Evolutionary conservation across 2,888 invertebrate genomes (phyloP), one percentile per base, ranked within the genome.

Genomic region (Leistus spinibarbis): DNA sequence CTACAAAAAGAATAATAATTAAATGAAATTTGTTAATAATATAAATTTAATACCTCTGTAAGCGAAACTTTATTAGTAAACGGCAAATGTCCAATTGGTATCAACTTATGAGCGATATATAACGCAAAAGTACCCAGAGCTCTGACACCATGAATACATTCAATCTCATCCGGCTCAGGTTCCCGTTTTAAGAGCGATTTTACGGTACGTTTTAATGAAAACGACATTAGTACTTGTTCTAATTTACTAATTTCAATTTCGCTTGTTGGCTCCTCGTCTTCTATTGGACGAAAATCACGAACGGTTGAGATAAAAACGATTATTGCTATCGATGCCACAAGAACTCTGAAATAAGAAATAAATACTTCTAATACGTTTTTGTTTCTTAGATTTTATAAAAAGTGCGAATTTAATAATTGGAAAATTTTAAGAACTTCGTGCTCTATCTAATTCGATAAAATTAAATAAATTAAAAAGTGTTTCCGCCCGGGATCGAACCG

Each of bases 401-500:
- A 24, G 23, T 27, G 53, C 56, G 27, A 67, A 40, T 19, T 22
- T 19, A 62, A 24, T n/a, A n/a, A n/a, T n/a, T n/a, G n/a, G n/a
- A n/a, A n/a, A n/a, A n/a, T n/a, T n/a, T n/a, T n/a, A n/a, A n/a
- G n/a, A n/a, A n/a, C n/a, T n/a, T n/a, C n/a, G n/a, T n/a, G n/a
- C n/a, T n/a, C n/a, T n/a, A n/a, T n/a, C n/a, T n/a, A n/a, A n/a
- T n/a, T n/a, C n/a, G n/a, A n/a, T n/a, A n/a, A n/a, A n/a, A n/a
- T n/a, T n/a, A n/a, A n/a, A n/a, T n/a, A n/a, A 3, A 54, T 76
- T 1, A 23, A 56, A 24, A 54, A 76, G 71, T 92, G 92, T 92
- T 92, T 92, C 90, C 92, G 92, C 92, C 92, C 92, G 92, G 92
- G 92, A 91, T 93, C 92, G 92, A 93, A 93, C 93, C 92, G 92